A percentile compares a stretch with the other conserved stretches of the same genome.
phyloP scores from a whole-genome alignment of 2,888 invertebrate species.

The Drosophila maculinotata region DNA sequence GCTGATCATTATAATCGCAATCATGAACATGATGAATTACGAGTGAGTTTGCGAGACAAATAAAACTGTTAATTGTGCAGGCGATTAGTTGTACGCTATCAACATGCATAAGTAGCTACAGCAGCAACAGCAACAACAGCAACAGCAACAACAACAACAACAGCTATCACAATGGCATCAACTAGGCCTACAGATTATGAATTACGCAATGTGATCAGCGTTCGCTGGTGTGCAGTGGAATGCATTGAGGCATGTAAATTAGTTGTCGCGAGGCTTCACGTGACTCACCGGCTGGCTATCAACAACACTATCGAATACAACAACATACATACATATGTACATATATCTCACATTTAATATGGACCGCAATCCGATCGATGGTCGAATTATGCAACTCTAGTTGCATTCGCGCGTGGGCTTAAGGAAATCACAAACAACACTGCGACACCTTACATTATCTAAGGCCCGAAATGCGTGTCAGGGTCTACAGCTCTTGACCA shows the following conservation, averaged over 20 bases:
- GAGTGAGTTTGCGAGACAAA: conserved; percentile 40
- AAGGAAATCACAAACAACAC: conserved; percentile 54
- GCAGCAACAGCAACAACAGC: conserved; percentile 36
- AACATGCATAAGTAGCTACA: too few relatives aligned
- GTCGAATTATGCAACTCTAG: conserved; percentile 49
- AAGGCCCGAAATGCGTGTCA: conserved; percentile 56
- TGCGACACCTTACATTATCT: conserved; percentile 39
- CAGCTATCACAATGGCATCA: conserved; percentile 20
- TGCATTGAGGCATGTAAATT: conserved; percentile 72
- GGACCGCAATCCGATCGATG: conserved; percentile 42
- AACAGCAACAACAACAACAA: conserved; percentile 18
- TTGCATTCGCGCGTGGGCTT: not conserved
- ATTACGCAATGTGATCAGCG: conserved; percentile 31
- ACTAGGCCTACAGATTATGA: conserved; percentile 31
- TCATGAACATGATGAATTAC: conserved; percentile 48
- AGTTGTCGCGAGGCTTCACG: conserved; percentile 63
- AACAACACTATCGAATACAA: conserved; percentile 27
- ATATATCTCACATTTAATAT: conserved; percentile 30
- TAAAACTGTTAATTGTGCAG: conserved; percentile 59
- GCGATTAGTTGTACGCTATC: conserved; percentile 60
- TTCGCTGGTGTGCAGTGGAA: conserved; percentile 57
- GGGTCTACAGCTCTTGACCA: conserved; percentile 54
- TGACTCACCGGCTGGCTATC: conserved; percentile 52
- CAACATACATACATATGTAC: too few relatives aligned
- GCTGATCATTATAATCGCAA: conserved; percentile 49